These are phyloP conservation scores for Cyclopterus lumpus DNA, from an alignment of 2,797 vertebrate genomes.

Conservation along the genomic window DNA sequence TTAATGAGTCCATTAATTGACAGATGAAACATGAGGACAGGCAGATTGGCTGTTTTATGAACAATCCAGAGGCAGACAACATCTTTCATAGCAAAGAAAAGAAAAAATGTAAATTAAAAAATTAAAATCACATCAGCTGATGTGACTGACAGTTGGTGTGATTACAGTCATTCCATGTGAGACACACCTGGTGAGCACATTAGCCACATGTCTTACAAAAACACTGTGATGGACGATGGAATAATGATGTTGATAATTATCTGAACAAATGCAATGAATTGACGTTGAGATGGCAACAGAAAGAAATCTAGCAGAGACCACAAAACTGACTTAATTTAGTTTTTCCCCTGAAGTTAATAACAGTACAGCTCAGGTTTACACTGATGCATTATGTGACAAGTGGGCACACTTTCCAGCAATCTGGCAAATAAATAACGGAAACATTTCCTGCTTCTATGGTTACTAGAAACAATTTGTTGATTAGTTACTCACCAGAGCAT, in stretches of 20 bases:
- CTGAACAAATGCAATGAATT: slow-evolving; percentile 55
- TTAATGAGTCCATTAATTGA: slow-evolving; percentile 41
- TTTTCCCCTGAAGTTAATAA: slow-evolving; percentile 37
- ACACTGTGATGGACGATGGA: slow-evolving; percentile 32
- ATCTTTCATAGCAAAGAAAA: slow-evolving; percentile 41
- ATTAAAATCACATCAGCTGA: slow-evolving; percentile 36
- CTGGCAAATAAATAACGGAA: slow-evolving; percentile 35
- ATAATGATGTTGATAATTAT: slow-evolving; percentile 43
- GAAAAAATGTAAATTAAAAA: too few relatives aligned
- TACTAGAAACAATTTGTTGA: background rate
- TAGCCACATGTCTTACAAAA: slow-evolving; percentile 34
- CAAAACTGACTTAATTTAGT: slow-evolving; percentile 42
- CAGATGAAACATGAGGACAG: slow-evolving; percentile 51
- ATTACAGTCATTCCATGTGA: slow-evolving; percentile 56
- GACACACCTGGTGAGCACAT: slow-evolving; percentile 48
- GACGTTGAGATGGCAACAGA: slow-evolving; percentile 69
- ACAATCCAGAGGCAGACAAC: slow-evolving; percentile 51
- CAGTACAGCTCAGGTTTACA: slow-evolving; percentile 49
- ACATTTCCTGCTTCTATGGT: slow-evolving; percentile 41
- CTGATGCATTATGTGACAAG: slow-evolving; percentile 17
- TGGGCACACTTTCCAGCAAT: slow-evolving; percentile 56
- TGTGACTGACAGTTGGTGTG: slow-evolving; percentile 55
- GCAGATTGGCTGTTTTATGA: slow-evolving; percentile 53
- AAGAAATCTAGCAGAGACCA: slow-evolving; percentile 59
- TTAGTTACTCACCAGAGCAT: background rate